These are phyloP conservation scores for Benitochromis conjunctus DNA, from an alignment of 2,113 vertebrate species.

Conservation along the genomic window DNA sequence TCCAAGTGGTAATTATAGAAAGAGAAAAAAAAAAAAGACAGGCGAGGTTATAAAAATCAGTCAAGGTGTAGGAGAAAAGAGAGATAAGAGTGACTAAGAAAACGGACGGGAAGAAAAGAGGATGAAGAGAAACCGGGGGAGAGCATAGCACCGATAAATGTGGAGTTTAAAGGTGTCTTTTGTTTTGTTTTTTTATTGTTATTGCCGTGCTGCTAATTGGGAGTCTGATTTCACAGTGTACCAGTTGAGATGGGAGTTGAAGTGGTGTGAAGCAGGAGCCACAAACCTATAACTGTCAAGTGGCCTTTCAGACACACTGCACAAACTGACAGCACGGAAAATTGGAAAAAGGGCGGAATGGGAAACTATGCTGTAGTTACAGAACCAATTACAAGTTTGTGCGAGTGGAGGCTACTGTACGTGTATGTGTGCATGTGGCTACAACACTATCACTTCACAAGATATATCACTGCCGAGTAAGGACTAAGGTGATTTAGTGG, in stretches of 20 bases:
- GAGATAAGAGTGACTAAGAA: background rate
- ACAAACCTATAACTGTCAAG: constrained; percentile 30
- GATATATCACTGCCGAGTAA: background rate
- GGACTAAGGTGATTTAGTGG: background rate
- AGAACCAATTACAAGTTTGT: constrained; percentile 46
- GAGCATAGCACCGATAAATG: background rate
- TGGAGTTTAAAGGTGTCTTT: background rate
- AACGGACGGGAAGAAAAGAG: background rate
- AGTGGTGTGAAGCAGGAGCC: background rate
- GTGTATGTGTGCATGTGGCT: background rate
- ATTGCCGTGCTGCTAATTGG: constrained; percentile 32
- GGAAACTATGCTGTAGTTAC: constrained; percentile 33
- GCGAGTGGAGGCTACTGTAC: background rate
- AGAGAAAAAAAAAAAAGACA: background rate
- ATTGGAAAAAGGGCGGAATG: constrained; percentile 43
- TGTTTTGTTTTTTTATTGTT: background rate
- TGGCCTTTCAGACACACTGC: constrained; percentile 12
- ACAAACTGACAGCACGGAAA: constrained; percentile 55
- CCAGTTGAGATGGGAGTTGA: background rate
- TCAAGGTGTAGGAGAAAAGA: background rate
- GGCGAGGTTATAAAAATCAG: background rate
- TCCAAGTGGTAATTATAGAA: background rate
- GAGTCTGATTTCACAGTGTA: constrained; percentile 18
- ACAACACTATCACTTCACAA: background rate
- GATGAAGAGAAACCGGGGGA: background rate